A percentile compares a stretch with the other conserved stretches of the same genome.
These are phyloP conservation scores for Steinernema carpocapsae DNA, from an alignment of 2,888 invertebrate genomes.

Conservation along the genomic window DNA sequence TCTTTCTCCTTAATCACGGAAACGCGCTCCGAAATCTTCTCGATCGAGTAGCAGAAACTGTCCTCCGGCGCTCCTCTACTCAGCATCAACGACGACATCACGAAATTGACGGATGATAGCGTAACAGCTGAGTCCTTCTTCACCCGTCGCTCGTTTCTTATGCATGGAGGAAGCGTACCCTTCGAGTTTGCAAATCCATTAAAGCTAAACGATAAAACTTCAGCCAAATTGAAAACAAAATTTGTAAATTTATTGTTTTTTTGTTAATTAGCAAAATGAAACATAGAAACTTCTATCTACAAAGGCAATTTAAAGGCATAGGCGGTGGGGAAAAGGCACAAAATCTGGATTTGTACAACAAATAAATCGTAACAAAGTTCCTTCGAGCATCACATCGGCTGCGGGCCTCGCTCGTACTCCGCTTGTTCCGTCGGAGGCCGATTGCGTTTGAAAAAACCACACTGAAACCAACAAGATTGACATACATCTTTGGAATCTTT, in stretches of 20 bases:
- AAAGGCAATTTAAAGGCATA: neutral
- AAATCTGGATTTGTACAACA: constrained; percentile 5
- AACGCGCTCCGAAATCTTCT: constrained; percentile 10
- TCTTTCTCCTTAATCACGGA: constrained; percentile 23
- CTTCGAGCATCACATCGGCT: constrained; percentile 17
- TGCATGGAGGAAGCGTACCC: neutral
- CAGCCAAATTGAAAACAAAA: too few species aligned
- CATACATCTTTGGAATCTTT: too few species aligned
- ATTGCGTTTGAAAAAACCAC: constrained; percentile 69
- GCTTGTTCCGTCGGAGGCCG: constrained; percentile 55
- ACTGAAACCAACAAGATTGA: constrained; percentile 51
- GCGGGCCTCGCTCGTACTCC: constrained; percentile 5
- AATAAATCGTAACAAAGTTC: neutral
- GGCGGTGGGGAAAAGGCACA: neutral
- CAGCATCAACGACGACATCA: neutral
- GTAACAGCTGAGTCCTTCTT: neutral
- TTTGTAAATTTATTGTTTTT: neutral
- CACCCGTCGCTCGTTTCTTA: neutral
- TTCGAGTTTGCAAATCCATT: neutral
- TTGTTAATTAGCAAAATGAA: constrained; percentile 3
- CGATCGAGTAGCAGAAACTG: constrained; percentile 21
- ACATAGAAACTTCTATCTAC: constrained; percentile 24
- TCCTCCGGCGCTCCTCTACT: constrained; percentile 14
- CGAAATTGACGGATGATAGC: neutral
- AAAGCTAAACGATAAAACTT: constrained; percentile 11